Base-by-base conservation (phyloP, 2,113 vertebrate genomes). In the Oreochromis tanganicae region DNA sequence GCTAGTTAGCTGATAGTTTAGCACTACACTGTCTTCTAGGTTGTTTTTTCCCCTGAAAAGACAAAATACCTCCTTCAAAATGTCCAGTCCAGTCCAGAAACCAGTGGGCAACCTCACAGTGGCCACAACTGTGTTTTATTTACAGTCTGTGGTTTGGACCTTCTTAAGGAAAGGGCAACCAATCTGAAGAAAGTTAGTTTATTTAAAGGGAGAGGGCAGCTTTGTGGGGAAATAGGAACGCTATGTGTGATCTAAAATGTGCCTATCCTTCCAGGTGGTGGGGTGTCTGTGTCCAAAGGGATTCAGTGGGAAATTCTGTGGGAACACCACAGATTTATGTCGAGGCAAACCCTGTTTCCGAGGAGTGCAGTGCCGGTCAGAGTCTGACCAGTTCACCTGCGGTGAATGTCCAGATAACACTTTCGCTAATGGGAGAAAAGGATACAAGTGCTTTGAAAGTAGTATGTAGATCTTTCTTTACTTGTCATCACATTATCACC, bases 361-460 rank as follows among this genome's bases (percentile, higher is more conserved):
- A 8, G 95, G 91, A 7, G 95, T 96, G 50, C 75, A 80, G 83
- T 97, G 97, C 81, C 84, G 54, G 29, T 12, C 85, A 3, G 66
- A 79, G 16, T 86, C 91, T 1, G 84, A 80, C 4, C 89, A 61
- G 43, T 97, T 97, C 87, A 91, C 91, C 75, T 97, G 97, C 34
- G 96, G 88, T 34, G 75, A 80, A 38, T 97, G 97, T 89, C 97
- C 97, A 9, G 4, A 81, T 10, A 91, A 91, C 2, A 95, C 95
- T 1, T 90, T 96, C 10, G 79, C 93, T 27, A 80, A 38, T 3
- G 90, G 82, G 24, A 94, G 89, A 59, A 75, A 91, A 61, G 97
- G 97, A 81, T 96, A 97, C 94, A 97, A 97, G 90, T 97, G 97
- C 86, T 97, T 97, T 87, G 89, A 97, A 38, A 95, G 96, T 13